Conservation (phyloP, 2,113 vertebrate species). For the Rhinolophus ferrumequinum region DNA sequence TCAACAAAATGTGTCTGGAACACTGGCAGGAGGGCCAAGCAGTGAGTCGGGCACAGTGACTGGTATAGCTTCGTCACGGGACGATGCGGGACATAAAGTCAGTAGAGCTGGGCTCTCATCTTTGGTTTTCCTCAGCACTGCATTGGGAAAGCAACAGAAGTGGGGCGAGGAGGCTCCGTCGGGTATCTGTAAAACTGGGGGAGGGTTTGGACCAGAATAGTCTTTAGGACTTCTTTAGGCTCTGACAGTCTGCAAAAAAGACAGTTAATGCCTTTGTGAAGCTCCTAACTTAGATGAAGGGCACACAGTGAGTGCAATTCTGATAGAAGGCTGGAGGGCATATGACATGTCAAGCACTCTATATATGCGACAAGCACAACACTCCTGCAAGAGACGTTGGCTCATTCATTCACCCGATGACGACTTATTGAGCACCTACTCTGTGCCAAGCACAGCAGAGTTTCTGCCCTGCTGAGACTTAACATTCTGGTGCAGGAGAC, state of each 20-base stretch:
- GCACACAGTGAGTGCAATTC: rapidly evolving
- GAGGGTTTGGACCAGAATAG: neutral
- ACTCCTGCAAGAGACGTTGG: neutral
- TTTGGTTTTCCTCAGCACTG: neutral
- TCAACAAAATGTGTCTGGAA: neutral
- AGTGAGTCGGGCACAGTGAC: no score
- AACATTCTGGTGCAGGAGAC: neutral
- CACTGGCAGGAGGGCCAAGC: neutral
- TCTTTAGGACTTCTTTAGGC: neutral
- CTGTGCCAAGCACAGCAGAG: no score
- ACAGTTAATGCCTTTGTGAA: neutral
- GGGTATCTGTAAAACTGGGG: neutral
- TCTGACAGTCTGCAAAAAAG: neutral
- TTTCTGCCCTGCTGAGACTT: neutral
- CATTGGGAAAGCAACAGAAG: neutral
- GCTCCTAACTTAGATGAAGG: neutral
- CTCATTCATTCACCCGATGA: neutral
- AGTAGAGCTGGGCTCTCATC: neutral
- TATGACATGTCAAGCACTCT: neutral
- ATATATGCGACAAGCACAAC: neutral
- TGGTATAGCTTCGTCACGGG: neutral
- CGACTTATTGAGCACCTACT: neutral
- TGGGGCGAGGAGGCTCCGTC: neutral
- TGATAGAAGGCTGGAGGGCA: neutral
- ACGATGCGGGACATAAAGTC: neutral